Conservation (phyloP, 2,113 vertebrate genomes). For the Phasianus colchicus region DNA sequence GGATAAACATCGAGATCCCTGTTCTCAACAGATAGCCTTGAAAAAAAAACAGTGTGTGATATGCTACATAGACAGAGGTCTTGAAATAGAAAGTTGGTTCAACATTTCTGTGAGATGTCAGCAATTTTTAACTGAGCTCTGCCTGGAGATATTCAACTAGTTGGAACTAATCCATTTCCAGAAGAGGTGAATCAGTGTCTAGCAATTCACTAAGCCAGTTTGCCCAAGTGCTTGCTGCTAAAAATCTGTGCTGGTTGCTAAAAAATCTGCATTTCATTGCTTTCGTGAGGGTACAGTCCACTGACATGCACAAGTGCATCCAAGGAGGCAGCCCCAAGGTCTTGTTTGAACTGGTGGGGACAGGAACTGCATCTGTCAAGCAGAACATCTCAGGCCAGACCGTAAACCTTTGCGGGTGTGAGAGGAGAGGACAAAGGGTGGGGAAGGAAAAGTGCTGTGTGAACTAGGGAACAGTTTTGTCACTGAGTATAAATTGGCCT, state of each 20-base stretch:
- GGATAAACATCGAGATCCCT: background rate
- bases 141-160: background rate
- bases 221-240: background rate
- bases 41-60: background rate
- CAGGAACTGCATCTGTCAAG: background rate
- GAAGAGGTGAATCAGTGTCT: constrained; percentile 59
- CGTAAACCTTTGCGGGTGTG: background rate
- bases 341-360: background rate
- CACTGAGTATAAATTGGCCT: background rate
- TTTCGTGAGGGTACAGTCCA: background rate
- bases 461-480: background rate
- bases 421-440: background rate
- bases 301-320: rapidly evolving
- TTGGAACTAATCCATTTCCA: constrained; percentile 39
- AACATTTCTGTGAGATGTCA: background rate
- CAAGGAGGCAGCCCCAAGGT: background rate
- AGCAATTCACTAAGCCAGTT: constrained; percentile 28
- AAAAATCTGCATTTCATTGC: constrained; percentile 22
- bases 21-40: background rate
- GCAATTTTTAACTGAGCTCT: background rate
- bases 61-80: background rate
- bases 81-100: background rate
- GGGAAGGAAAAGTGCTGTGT: background rate
- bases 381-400: constrained; percentile 21
- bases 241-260: background rate